Conservation (phyloP, 2,888 invertebrate species). For the Charanyca ferruginea region DNA sequence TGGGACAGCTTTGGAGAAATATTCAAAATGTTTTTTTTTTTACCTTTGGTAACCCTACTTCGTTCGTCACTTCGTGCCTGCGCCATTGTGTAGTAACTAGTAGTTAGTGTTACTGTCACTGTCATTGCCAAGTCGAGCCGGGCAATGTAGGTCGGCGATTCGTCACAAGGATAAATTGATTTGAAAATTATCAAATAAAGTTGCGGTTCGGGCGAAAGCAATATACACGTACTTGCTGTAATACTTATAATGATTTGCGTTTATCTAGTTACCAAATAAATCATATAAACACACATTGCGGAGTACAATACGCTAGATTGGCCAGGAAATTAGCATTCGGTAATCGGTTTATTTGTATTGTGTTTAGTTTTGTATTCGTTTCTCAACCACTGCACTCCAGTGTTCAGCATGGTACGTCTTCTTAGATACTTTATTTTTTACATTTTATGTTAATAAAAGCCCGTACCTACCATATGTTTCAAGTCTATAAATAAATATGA, state of each 20-base stretch:
- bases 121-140: conserved; percentile 25
- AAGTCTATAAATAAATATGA: conserved; percentile 83
- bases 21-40: conserved; percentile 1
- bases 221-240: conserved; percentile 1
- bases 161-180: conserved; percentile 3
- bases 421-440: conserved; percentile 46
- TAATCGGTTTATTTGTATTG: conserved; percentile 72
- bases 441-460: conserved; percentile 25
- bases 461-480: conserved; percentile 16
- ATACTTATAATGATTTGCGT: conserved; percentile 9
- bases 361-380: conserved; percentile 74
- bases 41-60: not conserved
- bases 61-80: accelerated
- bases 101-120: conserved; percentile 21
- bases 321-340: conserved; percentile 67
- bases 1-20: too few relatives aligned
- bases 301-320: conserved; percentile 59
- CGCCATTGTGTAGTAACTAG: too few relatives aligned
- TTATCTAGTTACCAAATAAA: conserved; percentile 8
- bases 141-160: conserved; percentile 21
- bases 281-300: conserved; percentile 39
- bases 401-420: conserved; percentile 79
- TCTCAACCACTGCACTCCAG: conserved; percentile 64
- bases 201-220: conserved; percentile 1
- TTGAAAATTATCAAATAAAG: conserved; percentile 20